Evolutionary conservation across 2,888 invertebrate species (phyloP).

Genomic region (Pediacus dermestoides): DNA sequence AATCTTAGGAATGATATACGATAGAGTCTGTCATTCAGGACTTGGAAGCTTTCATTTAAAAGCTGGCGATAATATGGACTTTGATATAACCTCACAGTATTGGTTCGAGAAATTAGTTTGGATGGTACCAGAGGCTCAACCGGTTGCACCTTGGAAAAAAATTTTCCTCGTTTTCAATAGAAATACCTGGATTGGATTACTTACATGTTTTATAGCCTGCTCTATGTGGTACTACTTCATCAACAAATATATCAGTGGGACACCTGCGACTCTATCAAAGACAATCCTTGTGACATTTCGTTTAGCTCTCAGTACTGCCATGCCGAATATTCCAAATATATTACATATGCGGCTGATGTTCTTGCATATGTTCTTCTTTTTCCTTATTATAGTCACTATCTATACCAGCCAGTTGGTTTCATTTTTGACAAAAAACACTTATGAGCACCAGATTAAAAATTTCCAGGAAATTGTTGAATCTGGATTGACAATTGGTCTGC

Average conservation of each 20-base stretch:
- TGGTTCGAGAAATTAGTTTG: neutral
- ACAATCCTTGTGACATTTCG: neutral
- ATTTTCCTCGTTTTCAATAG: neutral
- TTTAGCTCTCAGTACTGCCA: neutral
- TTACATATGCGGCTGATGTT: neutral
- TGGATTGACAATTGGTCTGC: neutral
- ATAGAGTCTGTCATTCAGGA: neutral
- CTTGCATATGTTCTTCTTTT: neutral
- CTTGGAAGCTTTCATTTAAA: neutral
- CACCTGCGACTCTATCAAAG: neutral
- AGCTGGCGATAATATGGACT: constrained; percentile 1
- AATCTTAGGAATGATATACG: neutral
- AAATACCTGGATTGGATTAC: neutral
- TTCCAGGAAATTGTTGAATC: neutral
- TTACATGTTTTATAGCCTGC: neutral
- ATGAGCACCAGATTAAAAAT: neutral
- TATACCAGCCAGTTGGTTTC: neutral
- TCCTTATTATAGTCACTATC: neutral
- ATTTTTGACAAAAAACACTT: constrained; percentile 1
- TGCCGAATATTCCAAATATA: neutral
- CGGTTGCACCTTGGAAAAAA: neutral
- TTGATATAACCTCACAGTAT: neutral
- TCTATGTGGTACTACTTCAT: neutral
- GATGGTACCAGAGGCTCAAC: neutral
- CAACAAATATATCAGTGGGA: neutral